These are phyloP conservation scores for Bergia sp. DNA, from an alignment of 92 coral and sea anemone species.

Conservation along the genomic window DNA sequence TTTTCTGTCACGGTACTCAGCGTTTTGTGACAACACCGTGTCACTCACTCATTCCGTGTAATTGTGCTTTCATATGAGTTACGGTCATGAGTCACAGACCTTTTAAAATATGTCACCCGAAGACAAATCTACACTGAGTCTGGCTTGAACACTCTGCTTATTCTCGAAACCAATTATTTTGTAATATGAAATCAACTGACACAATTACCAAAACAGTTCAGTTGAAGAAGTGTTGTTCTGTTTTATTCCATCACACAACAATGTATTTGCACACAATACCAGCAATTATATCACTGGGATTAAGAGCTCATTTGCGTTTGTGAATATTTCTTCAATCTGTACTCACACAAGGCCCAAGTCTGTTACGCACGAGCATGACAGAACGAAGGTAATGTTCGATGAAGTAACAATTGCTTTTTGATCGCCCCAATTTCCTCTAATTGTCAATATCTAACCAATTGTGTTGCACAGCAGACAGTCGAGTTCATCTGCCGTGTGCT, in stretches of 20 bases:
- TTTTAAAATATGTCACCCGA: neutral
- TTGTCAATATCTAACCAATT: conserved; percentile 6
- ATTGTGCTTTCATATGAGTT: neutral
- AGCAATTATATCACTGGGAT: conserved; percentile 16
- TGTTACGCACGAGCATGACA: neutral
- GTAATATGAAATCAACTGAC: neutral
- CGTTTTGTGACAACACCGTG: neutral
- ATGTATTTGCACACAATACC: conserved; percentile 19
- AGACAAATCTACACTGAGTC: neutral
- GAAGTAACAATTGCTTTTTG: conserved; percentile 8
- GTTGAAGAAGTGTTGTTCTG: conserved; percentile 1
- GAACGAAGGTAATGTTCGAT: conserved; percentile 6
- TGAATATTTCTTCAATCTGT: neutral
- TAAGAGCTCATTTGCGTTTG: conserved; percentile 24
- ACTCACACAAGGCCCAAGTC: neutral
- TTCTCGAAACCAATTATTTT: neutral
- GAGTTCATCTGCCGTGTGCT: neutral
- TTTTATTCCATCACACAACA: neutral
- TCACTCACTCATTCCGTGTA: neutral
- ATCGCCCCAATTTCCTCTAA: neutral
- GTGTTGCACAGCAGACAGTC: neutral
- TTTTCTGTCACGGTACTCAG: neutral
- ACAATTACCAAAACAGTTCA: neutral
- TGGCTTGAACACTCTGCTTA: conserved; percentile 1
- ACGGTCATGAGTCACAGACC: neutral